phyloP scores from a whole-genome alignment of 2,113 vertebrate genomes.

The Cebidichthys violaceus region DNA sequence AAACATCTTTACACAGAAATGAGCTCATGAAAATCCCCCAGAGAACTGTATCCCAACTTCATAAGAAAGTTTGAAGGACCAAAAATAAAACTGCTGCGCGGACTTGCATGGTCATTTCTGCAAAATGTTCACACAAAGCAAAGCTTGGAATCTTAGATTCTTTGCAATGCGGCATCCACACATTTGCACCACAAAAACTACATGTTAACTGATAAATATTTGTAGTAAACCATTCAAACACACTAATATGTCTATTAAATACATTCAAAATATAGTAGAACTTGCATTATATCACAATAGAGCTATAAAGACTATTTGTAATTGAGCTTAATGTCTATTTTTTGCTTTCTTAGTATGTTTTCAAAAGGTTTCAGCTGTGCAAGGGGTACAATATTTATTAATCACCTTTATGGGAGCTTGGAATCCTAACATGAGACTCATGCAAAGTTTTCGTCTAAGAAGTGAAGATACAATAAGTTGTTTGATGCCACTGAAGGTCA shows the following conservation, averaged over 20 bases:
- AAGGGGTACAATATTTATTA: neutral
- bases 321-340: neutral
- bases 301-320: neutral
- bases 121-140: slow-evolving; percentile 29
- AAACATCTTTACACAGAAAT: slow-evolving; percentile 75
- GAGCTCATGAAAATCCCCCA: slow-evolving; percentile 59
- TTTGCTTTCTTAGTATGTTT: neutral
- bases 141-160: neutral
- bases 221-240: slow-evolving; percentile 9
- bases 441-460: slow-evolving; percentile 36
- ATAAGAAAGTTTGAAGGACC: slow-evolving; percentile 73
- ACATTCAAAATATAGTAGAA: neutral
- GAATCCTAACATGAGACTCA: neutral
- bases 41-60: slow-evolving; percentile 68
- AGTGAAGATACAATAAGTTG: slow-evolving; percentile 22
- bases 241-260: neutral
- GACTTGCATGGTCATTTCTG: slow-evolving; percentile 47
- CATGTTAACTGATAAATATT: neutral
- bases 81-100: slow-evolving; percentile 69
- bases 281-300: neutral
- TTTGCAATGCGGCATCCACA: neutral
- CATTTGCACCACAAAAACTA: neutral
- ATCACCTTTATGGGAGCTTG: slow-evolving; percentile 12
- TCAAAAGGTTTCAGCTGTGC: neutral
- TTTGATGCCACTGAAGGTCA: slow-evolving; percentile 45